Base-by-base conservation (phyloP, 2,797 vertebrate genomes). In the Botia kubotai region DNA sequence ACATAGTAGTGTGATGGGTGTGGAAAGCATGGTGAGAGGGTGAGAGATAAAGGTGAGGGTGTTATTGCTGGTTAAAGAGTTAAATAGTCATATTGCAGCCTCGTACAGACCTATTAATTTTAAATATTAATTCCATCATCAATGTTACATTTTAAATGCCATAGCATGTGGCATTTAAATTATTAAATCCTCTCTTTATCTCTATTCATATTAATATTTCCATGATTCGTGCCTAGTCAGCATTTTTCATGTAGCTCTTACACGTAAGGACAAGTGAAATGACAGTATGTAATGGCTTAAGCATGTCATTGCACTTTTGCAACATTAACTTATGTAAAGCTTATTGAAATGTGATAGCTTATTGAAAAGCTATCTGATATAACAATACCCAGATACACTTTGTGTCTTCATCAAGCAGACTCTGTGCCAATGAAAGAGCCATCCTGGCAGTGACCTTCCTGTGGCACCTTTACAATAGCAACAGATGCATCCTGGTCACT, bases 51-150 rank as follows among this genome's bases (percentile, higher is more conserved):
- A 66, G 23, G 72, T 16, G 65, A 70, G 84, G 73, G 77, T 82
- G 86, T 75, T 39, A 86, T 84, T 87, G 85, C 84, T 89, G 88
- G 85, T 87, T 58, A 77, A 43, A 43, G 8, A 43, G 39, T 43
- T 43, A 29, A 29, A 29, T 29, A 43, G 7, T 43, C 1, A 8
- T 43, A 43, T 43, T 43, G 39, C 1, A 43, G 6, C 39, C 8
- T 43, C 8, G 8, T 43, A 43, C 39, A 43, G 8, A 10, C 39
- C 39, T 8, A 43, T 43, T 43, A 0, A 43, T 43, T 43, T 43
- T 0, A 43, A 43, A 43, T 11, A 43, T 2, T 29, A 29, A 29
- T 43, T 43, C 2, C 7, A 10, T 43, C 39, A 43, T 43, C 39
- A 43, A 43, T 43, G 43, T 46, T 46, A 46, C 10, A 46, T 46